Percentiles rank a stretch among this genome's conserved stretches.
These are phyloP conservation scores for Neodontobutis hainanensis DNA, from an alignment of 2,113 vertebrate genomes.

Conservation along the genomic window DNA sequence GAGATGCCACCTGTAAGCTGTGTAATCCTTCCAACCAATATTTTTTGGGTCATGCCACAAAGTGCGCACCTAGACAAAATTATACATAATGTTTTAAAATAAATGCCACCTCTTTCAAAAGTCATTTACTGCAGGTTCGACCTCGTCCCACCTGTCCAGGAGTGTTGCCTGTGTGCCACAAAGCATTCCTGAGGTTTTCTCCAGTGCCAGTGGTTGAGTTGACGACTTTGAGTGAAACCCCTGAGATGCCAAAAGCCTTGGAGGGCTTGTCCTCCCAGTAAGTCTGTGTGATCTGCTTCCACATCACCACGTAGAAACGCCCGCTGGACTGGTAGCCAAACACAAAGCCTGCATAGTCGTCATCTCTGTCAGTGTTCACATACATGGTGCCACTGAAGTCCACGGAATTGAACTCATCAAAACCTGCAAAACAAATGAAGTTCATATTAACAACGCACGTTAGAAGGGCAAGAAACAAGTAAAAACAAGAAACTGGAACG, in stretches of 20 bases:
- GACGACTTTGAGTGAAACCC: conserved; percentile 96
- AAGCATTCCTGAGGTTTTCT: conserved; percentile 93
- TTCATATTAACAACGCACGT: neutral
- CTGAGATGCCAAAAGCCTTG: conserved; percentile 94
- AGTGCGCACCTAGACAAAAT: conserved; percentile 85
- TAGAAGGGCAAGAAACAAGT: no score
- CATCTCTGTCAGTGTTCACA: conserved; percentile 96
- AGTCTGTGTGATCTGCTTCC: conserved; percentile 98
- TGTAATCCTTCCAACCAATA: conserved; percentile 98
- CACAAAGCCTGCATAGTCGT: conserved; percentile 96
- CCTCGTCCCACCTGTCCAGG: conserved; percentile 87
- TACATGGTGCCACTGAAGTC: conserved; percentile 99
- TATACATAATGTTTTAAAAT: conserved; percentile 9
- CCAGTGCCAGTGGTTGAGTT: conserved; percentile 94
- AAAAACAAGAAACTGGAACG: no score
- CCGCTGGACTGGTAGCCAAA: conserved; percentile 97
- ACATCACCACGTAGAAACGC: conserved; percentile 97
- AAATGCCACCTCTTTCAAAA: conserved; percentile 1
- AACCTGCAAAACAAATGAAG: conserved; percentile 76
- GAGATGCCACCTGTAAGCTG: conserved; percentile 98
- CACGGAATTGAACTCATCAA: conserved; percentile 93
- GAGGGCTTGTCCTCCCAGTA: conserved; percentile 98
- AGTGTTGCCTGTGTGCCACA: conserved; percentile 98
- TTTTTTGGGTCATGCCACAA: conserved; percentile 98
- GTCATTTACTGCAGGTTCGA: conserved; percentile 2